Base-by-base conservation (phyloP, 1,140 invertebrate genomes). In the Phenacoccus solenopsis region DNA sequence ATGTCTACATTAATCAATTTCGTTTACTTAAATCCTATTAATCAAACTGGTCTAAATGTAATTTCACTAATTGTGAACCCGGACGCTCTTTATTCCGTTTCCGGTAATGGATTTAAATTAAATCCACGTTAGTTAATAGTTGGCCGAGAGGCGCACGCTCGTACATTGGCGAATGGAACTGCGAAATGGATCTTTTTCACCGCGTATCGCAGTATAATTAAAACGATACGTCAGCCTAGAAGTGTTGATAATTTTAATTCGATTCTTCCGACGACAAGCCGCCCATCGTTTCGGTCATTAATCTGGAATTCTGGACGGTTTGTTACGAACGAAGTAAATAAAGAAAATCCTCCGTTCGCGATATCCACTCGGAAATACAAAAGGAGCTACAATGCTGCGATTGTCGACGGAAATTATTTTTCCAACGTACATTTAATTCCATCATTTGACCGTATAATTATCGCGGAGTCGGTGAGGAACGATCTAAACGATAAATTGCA, bases 21-120 rank as follows among this genome's bases (percentile, higher is more conserved):
- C 59, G 22, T 64, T 64, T 27, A 64, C 25, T 64, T 64, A 64
- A 24, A 64, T 27, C 22, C 59, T 64, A 64, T 64, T 64, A 64
- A 64, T 64, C 59, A 64, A 64, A 64, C 59, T 22, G 59, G 59
- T 64, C 59, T 64, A 64, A 64, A 64, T 64, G 59, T 64, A 64
- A 64, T 22, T 64, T 64, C 59, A 25, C 59, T 64, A 64, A 64
- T 64, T 64, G 59, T 25, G 25, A 64, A 64, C 59, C n/a, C n/a
- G n/a, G 38, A n/a, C 16, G 38, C 22, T 3, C 22, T 24, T 64
- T 3, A 3, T 64, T 10, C 16, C 13, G 59, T 64, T 25, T 10
- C 13, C 5, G 22, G 12, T 25, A 64, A 64, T 64, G 59, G 59
- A 64, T 64, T 64, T 25, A 25, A 64, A 64, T 64, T 64, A 20